phyloP scores from a whole-genome alignment of 1,140 invertebrate species.

The Coelopa frigida region DNA sequence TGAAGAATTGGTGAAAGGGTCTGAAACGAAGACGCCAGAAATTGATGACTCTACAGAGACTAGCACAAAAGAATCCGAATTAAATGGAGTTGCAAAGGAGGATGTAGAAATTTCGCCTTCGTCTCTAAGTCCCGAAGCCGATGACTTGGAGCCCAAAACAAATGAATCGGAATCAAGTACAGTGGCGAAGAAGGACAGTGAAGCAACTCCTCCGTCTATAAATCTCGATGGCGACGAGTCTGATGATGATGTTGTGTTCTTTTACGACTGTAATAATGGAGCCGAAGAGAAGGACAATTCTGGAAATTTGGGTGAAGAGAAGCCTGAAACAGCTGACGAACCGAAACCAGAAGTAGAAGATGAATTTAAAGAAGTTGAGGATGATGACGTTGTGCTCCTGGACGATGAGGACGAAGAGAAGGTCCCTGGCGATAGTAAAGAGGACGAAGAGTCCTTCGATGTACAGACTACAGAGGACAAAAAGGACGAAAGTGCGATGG shows the following conservation, averaged over 20 bases:
- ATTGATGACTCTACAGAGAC: background rate
- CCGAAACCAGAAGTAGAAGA: constrained; percentile 2
- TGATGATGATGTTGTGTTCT: constrained; percentile 33
- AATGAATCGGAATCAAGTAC: background rate
- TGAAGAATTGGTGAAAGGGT: no score
- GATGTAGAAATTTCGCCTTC: no score
- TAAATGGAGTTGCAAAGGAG: background rate
- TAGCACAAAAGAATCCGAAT: background rate
- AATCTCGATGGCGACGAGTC: constrained; percentile 15
- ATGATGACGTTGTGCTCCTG: constrained; percentile 26
- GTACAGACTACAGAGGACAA: background rate
- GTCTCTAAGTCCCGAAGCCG: no score
- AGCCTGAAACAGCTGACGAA: background rate
- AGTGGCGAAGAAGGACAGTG: no score
- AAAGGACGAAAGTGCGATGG: background rate
- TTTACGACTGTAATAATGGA: constrained; percentile 13
- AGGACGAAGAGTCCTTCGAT: constrained; percentile 3
- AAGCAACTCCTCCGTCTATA: background rate
- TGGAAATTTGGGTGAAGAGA: background rate
- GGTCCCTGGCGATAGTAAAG: background rate
- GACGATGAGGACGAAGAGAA: constrained; percentile 33
- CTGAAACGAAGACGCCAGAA: background rate
- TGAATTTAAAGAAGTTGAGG: constrained; percentile 2
- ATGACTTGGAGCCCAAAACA: background rate
- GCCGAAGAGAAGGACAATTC: background rate